phyloP scores from a whole-genome alignment of 92 coral and sea anemone genomes.

The Pocillopora meandrina region DNA sequence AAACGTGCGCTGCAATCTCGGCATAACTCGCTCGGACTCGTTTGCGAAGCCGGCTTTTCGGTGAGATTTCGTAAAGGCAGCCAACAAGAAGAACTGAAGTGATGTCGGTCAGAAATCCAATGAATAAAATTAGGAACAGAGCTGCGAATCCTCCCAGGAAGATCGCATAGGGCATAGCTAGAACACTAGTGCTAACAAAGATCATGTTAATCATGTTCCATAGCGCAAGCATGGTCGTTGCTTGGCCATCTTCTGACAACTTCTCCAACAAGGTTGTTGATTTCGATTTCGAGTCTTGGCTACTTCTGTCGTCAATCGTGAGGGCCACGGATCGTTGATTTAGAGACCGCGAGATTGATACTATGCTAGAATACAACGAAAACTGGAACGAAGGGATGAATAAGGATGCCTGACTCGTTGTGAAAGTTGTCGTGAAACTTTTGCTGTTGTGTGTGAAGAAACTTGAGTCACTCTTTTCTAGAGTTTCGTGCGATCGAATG shows the following conservation, averaged over 20 bases:
- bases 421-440: slow-evolving; percentile 59
- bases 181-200: slow-evolving; percentile 64
- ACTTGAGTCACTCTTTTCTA: slow-evolving; percentile 44
- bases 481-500: slow-evolving; percentile 55
- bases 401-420: slow-evolving; percentile 85
- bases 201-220: slow-evolving; percentile 88
- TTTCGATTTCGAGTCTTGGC: slow-evolving; percentile 8
- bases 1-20: slow-evolving; percentile 78
- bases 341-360: slow-evolving; percentile 27
- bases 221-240: slow-evolving; percentile 65
- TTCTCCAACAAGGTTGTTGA: slow-evolving; percentile 69
- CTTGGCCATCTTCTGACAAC: slow-evolving; percentile 79
- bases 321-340: slow-evolving; percentile 33
- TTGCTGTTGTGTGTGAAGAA: slow-evolving; percentile 45
- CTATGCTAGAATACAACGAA: slow-evolving; percentile 74
- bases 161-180: slow-evolving; percentile 82
- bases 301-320: slow-evolving; percentile 17
- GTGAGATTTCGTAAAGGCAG: slow-evolving; percentile 79
- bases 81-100: slow-evolving; percentile 67
- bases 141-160: slow-evolving; percentile 75
- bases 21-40: slow-evolving; percentile 81
- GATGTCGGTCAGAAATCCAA: slow-evolving; percentile 64
- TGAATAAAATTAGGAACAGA: slow-evolving; percentile 45
- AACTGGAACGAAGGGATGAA: slow-evolving; percentile 89
- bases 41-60: slow-evolving; percentile 78